phyloP scores from a whole-genome alignment of 2,888 invertebrate genomes.

The Trachelus iudaicus region DNA sequence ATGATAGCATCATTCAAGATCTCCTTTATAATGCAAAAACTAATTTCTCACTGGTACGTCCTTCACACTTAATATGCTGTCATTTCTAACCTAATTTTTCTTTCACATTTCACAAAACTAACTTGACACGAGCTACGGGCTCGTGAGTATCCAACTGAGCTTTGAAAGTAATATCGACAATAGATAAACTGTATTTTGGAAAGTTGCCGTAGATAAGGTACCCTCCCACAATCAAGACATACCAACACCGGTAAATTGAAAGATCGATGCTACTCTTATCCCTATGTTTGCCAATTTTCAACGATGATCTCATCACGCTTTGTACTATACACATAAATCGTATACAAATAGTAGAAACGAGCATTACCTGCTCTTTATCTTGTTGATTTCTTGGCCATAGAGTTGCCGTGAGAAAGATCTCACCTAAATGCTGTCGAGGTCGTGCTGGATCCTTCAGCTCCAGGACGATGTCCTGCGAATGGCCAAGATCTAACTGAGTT shows the following conservation, averaged over 20 bases:
- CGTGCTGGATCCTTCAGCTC: conserved; percentile 83
- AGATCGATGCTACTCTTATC: background rate
- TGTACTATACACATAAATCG: background rate
- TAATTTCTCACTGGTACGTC: background rate
- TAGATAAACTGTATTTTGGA: background rate
- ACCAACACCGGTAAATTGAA: background rate
- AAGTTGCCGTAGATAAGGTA: background rate
- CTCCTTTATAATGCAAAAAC: background rate
- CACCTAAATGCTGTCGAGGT: conserved; percentile 80
- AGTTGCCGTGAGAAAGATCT: conserved; percentile 83
- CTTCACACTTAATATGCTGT: background rate
- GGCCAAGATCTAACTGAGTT: conserved; percentile 82
- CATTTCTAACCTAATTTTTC: background rate
- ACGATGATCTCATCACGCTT: background rate
- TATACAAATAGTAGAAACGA: background rate
- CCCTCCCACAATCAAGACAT: background rate
- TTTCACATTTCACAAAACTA: background rate
- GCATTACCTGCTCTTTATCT: conserved; percentile 89
- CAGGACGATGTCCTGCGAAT: conserved; percentile 81
- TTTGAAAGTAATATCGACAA: background rate
- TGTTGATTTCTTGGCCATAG: conserved; percentile 94
- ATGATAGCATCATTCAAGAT: background rate
- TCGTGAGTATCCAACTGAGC: background rate
- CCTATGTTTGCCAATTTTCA: background rate
- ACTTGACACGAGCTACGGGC: background rate